Evolutionary conservation across 1,140 invertebrate genomes (phyloP).

Genomic region (Heliconius eleuchia): DNA sequence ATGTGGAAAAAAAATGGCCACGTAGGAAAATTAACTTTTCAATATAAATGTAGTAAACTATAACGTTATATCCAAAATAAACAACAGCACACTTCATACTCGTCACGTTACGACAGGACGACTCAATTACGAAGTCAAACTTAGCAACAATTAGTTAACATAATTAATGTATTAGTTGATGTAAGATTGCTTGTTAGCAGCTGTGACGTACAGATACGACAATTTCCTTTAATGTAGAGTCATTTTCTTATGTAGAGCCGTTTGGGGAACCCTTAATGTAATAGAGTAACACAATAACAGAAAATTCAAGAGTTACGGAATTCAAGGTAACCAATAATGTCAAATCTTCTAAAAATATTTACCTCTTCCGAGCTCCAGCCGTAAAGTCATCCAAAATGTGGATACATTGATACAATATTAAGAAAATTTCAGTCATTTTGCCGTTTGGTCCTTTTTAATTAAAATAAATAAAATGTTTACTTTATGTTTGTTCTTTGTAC

Average conservation of each 20-base stretch:
- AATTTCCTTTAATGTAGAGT: too few species aligned
- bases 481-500: slow-evolving; percentile 15
- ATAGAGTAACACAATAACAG: neutral
- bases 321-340: neutral
- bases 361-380: neutral
- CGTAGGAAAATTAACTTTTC: too few species aligned
- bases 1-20: too few species aligned
- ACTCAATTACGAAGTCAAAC: neutral
- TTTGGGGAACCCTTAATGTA: neutral
- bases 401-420: slow-evolving; percentile 16
- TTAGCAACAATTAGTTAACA: neutral
- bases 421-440: neutral
- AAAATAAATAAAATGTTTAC: slow-evolving; percentile 12
- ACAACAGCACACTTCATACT: too few species aligned
- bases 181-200: neutral
- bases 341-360: neutral
- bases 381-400: slow-evolving; percentile 6
- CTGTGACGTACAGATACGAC: neutral
- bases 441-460: slow-evolving; percentile 15
- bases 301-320: neutral
- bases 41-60: too few species aligned
- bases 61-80: too few species aligned
- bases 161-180: neutral
- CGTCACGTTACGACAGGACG: too few species aligned
- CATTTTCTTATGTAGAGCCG: too few species aligned